Evolutionary conservation across 2,888 invertebrate genomes (phyloP), one percentile per base, ranked within the genome.

Genomic region (Disparrhopalites patrizii): DNA sequence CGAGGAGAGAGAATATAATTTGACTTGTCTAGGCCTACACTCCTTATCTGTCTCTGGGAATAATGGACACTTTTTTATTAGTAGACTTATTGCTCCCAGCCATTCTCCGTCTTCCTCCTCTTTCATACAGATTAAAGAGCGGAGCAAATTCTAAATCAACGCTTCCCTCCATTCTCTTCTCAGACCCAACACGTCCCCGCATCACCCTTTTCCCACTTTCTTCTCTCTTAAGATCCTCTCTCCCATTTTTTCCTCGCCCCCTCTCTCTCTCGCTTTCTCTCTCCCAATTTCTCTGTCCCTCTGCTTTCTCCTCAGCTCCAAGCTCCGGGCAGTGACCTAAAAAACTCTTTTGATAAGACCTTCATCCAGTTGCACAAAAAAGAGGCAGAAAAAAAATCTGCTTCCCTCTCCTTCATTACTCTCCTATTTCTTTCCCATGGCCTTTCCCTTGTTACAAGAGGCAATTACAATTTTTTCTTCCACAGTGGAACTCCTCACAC

Each of bases 61-160:
- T 43, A 43, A 47, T 47, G 47, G 47, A 47, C 23, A 47, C 47
- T 47, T 47, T 47, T 47, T 47, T 47, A 8, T n/a, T n/a, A 10
- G 5, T 47, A 8, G 47, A 47, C 8, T 20, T 47, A 47, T 47
- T 7, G 23, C 47, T 47, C 47, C 47, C 47, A n/a, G 47, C n/a
- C 47, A 47, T 47, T 47, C 25, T 47, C 15, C 36, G 4, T 40
- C 40, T 40, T n/a, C n/a, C n/a, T n/a, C n/a, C n/a, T n/a, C n/a
- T n/a, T n/a, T n/a, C n/a, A n/a, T n/a, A 2, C 47, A 47, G 47
- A 47, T 47, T 47, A 47, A 47, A 47, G 23, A 47, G 25, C 3
- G 10, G 23, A 8, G 43, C n/a, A 15, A 3, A 3, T 13, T 40
- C 13, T 3, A 40, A 40, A 40, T 40, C 5, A 40, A 40, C 40